Evolutionary conservation across 2,113 vertebrate genomes (phyloP).

Genomic region (Oreocharis arfaki): DNA sequence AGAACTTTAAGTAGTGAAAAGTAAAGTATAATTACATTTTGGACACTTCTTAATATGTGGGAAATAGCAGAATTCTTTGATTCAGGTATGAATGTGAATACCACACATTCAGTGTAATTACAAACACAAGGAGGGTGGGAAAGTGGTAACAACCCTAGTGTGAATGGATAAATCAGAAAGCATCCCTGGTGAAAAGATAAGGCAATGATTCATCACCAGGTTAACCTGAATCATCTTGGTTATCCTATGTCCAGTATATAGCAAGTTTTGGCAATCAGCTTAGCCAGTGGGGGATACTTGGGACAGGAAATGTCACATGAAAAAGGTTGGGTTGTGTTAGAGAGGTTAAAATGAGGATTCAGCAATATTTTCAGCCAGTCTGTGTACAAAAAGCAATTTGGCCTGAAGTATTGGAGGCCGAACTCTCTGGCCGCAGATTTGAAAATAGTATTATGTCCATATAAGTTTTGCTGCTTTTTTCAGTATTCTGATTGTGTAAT

Average conservation of each 20-base stretch:
- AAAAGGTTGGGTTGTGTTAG: not conserved
- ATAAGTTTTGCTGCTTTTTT: not conserved
- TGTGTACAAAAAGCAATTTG: not conserved
- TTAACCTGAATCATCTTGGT: not conserved
- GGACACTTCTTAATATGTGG: not conserved
- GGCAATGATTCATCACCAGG: not conserved
- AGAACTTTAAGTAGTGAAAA: not conserved
- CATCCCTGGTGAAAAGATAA: not conserved
- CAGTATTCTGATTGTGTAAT: not conserved
- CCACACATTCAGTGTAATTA: not conserved
- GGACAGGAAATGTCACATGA: not conserved
- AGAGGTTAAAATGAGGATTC: not conserved
- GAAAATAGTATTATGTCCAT: not conserved
- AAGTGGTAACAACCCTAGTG: not conserved
- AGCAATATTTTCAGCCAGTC: not conserved
- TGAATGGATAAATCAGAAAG: not conserved
- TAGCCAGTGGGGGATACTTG: not conserved
- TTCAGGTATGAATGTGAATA: not conserved
- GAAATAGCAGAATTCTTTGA: not conserved
- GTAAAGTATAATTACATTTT: not conserved
- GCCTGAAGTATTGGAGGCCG: not conserved
- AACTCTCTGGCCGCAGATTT: not conserved
- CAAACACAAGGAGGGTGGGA: not conserved
- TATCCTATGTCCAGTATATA: not conserved
- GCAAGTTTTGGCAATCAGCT: not conserved